A percentile compares a stretch with the other conserved stretches of the same genome.
These are phyloP conservation scores for Endotricha flammealis DNA, from an alignment of 2,888 invertebrate genomes.

Conservation along the genomic window DNA sequence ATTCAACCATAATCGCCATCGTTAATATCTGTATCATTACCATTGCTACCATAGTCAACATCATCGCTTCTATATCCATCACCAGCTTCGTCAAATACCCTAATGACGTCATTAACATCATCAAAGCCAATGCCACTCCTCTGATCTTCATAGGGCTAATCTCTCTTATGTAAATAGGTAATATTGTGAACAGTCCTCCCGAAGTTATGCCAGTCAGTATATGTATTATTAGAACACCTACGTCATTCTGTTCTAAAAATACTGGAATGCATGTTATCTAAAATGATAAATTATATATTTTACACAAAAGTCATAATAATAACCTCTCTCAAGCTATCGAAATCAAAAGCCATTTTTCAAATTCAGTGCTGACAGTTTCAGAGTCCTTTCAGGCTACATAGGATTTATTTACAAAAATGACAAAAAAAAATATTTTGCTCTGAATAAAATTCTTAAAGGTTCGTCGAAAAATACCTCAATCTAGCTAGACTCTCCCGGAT, in stretches of 20 bases:
- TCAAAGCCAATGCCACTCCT: conserved; percentile 36
- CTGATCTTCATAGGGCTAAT: conserved; percentile 33
- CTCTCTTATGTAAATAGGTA: conserved; percentile 54
- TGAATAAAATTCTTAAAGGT: no score
- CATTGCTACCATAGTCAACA: conserved; percentile 44
- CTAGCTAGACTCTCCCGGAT: no score
- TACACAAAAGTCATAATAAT: no score
- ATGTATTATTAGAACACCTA: conserved; percentile 38
- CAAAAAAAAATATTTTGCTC: no score
- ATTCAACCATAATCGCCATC: conserved; percentile 44
- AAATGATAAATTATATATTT: conserved; percentile 22
- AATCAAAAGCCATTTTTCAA: no score
- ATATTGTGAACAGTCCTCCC: conserved; percentile 46
- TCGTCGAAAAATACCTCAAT: no score
- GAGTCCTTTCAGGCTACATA: no score
- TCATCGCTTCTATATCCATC: conserved; percentile 35
- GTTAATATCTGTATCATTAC: conserved; percentile 45
- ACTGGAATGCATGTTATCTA: conserved; percentile 54
- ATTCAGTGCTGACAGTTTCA: no score
- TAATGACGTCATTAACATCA: conserved; percentile 41
- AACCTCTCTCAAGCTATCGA: no score
- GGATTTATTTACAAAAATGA: no score
- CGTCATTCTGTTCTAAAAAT: conserved; percentile 34
- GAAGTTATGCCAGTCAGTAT: conserved; percentile 46
- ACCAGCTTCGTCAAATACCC: conserved; percentile 47